phyloP scores from a whole-genome alignment of 2,113 vertebrate genomes.

The Apteryx owenii region DNA sequence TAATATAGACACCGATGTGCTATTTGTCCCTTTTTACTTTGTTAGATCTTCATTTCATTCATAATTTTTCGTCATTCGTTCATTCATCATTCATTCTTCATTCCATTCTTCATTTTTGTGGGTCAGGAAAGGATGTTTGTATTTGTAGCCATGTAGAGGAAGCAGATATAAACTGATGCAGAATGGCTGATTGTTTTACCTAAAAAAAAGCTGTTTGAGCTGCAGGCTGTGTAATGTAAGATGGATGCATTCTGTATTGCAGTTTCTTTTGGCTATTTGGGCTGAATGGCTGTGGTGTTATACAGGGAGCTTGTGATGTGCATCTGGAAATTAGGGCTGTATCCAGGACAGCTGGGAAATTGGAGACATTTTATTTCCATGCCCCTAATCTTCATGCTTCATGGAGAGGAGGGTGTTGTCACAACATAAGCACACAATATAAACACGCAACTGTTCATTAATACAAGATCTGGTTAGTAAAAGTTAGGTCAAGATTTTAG shows the following conservation, averaged over 20 bases:
- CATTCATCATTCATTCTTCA: too few relatives aligned
- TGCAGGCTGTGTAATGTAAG: not conserved
- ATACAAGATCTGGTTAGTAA: not conserved
- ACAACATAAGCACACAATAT: not conserved
- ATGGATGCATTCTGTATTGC: not conserved
- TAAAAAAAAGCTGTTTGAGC: accelerated
- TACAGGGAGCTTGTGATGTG: not conserved
- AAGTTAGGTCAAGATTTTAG: not conserved
- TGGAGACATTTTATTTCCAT: not conserved
- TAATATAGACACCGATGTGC: accelerated
- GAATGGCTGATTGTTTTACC: not conserved
- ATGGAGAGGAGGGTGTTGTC: not conserved
- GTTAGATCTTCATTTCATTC: not conserved
- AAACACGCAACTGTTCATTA: not conserved
- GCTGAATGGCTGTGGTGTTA: not conserved
- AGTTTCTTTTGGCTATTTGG: not conserved
- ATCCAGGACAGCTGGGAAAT: not conserved
- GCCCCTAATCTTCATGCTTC: not conserved
- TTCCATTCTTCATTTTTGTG: not conserved
- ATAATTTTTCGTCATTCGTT: too few relatives aligned
- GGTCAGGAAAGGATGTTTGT: not conserved
- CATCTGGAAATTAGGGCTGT: not conserved
- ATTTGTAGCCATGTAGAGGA: not conserved
- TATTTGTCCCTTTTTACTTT: not conserved
- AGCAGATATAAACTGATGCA: not conserved